phyloP scores from a whole-genome alignment of 92 coral and sea anemone species.

The Pocillopora grandis region DNA sequence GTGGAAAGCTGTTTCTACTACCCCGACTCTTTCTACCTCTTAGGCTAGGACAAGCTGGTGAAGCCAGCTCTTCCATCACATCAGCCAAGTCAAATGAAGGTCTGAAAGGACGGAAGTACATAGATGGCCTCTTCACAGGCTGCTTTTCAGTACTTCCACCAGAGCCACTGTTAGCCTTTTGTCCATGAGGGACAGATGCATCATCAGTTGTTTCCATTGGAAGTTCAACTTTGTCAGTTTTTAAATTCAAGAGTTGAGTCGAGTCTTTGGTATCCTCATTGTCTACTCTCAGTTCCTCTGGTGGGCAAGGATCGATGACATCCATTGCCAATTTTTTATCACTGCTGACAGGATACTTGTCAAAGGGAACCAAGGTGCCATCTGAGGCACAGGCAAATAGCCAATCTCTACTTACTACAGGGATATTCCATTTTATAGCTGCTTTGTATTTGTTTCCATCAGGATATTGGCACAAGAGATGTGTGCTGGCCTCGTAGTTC shows the following conservation, averaged over 20 bases:
- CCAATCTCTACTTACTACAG: slow-evolving; percentile 79
- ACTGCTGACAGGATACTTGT: slow-evolving; percentile 47
- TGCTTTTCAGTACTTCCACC: neutral
- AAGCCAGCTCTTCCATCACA: slow-evolving; percentile 76
- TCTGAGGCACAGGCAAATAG: slow-evolving; percentile 82
- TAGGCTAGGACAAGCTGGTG: slow-evolving; percentile 62
- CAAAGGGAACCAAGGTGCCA: slow-evolving; percentile 49
- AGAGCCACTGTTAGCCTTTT: neutral
- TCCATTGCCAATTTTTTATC: neutral
- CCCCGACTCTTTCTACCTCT: slow-evolving; percentile 75
- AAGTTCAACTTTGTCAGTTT: slow-evolving; percentile 1
- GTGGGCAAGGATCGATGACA: slow-evolving; percentile 8
- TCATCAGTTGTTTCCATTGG: slow-evolving; percentile 15
- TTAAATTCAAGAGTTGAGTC: neutral
- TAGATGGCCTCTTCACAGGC: slow-evolving; percentile 46
- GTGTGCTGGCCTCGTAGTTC: slow-evolving; percentile 78
- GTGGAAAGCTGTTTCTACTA: slow-evolving; percentile 86
- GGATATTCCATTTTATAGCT: slow-evolving; percentile 87
- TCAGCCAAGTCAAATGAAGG: slow-evolving; percentile 93
- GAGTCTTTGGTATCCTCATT: neutral
- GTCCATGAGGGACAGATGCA: neutral
- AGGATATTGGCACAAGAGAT: slow-evolving; percentile 82
- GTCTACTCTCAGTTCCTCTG: neutral
- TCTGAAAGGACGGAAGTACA: slow-evolving; percentile 56
- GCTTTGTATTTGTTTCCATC: slow-evolving; percentile 87